Evolutionary conservation across 35 echinoderm and acorn worm species (phyloP).

Genomic region (Stichopus chloronotus): DNA sequence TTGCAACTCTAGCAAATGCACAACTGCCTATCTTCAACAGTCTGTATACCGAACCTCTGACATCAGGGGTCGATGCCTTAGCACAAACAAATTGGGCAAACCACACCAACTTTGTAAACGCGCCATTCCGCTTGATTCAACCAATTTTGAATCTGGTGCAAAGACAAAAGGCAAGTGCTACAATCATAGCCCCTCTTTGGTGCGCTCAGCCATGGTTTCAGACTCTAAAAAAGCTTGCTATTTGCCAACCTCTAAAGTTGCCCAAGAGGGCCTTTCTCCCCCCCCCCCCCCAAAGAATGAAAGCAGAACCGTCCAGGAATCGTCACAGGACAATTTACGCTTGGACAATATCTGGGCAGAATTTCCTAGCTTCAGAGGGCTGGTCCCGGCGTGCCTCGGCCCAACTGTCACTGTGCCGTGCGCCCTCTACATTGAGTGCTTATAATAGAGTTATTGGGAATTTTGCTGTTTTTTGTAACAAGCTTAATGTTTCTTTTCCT

Average conservation of each 20-base stretch:
- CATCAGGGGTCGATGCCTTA: constrained; percentile 51
- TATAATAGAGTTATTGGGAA: constrained; percentile 39
- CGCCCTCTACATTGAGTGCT: constrained; percentile 32
- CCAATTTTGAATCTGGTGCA: constrained; percentile 31
- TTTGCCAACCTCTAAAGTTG: constrained; percentile 7
- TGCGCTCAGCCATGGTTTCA: constrained; percentile 53
- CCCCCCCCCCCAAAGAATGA: background rate
- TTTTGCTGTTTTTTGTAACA: constrained; percentile 30
- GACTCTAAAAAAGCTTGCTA: constrained; percentile 3
- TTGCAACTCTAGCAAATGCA: constrained; percentile 60
- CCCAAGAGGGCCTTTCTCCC: background rate
- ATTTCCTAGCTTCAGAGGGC: constrained; percentile 8
- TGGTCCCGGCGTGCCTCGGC: constrained; percentile 41
- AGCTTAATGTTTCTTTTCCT: constrained; percentile 3
- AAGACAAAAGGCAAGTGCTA: constrained; percentile 32
- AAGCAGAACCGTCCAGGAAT: constrained; percentile 52
- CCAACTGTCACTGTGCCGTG: constrained; percentile 44
- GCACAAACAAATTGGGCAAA: constrained; percentile 62
- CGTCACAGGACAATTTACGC: constrained; percentile 42
- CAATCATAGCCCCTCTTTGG: constrained; percentile 62
- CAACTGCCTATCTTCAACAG: constrained; percentile 70
- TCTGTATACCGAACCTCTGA: constrained; percentile 36
- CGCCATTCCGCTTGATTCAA: constrained; percentile 61
- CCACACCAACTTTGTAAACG: constrained; percentile 73
- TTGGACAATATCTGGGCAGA: constrained; percentile 62